Base-by-base conservation (phyloP, 2,888 invertebrate genomes). In the Gasteruption jaculator region DNA sequence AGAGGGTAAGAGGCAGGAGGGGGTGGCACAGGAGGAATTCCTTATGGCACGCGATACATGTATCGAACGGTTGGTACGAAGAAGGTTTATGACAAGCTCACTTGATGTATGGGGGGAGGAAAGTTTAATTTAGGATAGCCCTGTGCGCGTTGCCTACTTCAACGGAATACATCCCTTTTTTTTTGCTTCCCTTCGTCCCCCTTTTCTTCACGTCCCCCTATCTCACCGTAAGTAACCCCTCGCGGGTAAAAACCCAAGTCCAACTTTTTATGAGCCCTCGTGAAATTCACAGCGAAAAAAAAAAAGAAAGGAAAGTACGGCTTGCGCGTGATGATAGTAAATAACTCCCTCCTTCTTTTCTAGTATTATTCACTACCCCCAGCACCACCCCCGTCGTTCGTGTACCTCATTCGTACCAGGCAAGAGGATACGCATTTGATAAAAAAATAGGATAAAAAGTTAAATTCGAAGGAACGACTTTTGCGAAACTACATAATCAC, bases 71-170 rank as follows among this genome's bases (percentile, higher is more conserved):
- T n/a, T n/a, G 24, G 19, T 19, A 20, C n/a, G 31, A 21, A 41
- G 45, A 8, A 32, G n/a, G n/a, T n/a, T n/a, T n/a, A n/a, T n/a
- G n/a, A n/a, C n/a, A n/a, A n/a, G n/a, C n/a, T n/a, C n/a, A n/a
- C n/a, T n/a, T n/a, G n/a, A n/a, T n/a, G n/a, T n/a, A n/a, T n/a
- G n/a, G 34, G 45, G 46, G 22, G 34, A 39, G 54, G 45, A 52
- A 58, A 58, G 56, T 61, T 60, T 56, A 58, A 61, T 60, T 59
- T 58, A 54, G 52, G 48, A n/a, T 55, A 44, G 52, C 42, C 54
- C 42, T 32, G 36, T 15, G 29, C 43, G 48, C 41, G 47, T 43
- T 51, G 45, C 45, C 48, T 43, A 27, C 41, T 41, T 39, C 40
- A 40, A 43, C 24, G 26, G 30, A 41, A 38, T 44, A 41, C 48